Evolutionary conservation across 2,888 invertebrate species (phyloP).

Genomic region (Drosophila dives): DNA sequence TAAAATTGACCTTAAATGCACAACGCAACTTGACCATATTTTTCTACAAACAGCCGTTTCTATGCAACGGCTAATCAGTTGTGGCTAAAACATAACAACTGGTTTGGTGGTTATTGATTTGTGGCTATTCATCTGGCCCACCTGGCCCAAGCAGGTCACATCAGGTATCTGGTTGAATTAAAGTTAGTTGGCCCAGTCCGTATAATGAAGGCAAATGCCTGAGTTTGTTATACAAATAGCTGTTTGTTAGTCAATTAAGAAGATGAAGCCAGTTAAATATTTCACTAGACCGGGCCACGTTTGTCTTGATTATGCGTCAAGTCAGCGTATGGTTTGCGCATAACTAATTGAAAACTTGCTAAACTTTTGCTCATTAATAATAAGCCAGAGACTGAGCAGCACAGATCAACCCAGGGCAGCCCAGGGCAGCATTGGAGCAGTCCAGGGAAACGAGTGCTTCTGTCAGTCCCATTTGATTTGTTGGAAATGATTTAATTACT

Average conservation of each 20-base stretch:
- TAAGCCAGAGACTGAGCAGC: constrained; percentile 43
- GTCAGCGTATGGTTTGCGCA: constrained; percentile 38
- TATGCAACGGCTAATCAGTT: background rate
- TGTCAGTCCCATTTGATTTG: constrained; percentile 52
- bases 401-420: background rate
- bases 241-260: constrained; percentile 66
- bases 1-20: constrained; percentile 8
- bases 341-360: constrained; percentile 78
- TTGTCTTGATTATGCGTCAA: constrained; percentile 67
- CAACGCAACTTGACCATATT: constrained; percentile 4
- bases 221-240: constrained; percentile 55
- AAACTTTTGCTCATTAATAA: constrained; percentile 77
- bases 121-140: constrained; percentile 5
- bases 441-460: background rate
- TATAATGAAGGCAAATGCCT: constrained; percentile 8
- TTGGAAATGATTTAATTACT: constrained; percentile 73
- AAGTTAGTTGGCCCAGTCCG: constrained; percentile 17
- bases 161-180: constrained; percentile 35
- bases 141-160: background rate
- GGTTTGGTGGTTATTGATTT: constrained; percentile 2
- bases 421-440: background rate
- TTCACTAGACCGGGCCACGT: constrained; percentile 62
- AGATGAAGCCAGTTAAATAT: constrained; percentile 56
- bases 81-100: background rate
- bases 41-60: constrained; percentile 5